These are phyloP conservation scores for Columba guinea DNA, from an alignment of 2,797 vertebrate genomes.

Conservation along the genomic window DNA sequence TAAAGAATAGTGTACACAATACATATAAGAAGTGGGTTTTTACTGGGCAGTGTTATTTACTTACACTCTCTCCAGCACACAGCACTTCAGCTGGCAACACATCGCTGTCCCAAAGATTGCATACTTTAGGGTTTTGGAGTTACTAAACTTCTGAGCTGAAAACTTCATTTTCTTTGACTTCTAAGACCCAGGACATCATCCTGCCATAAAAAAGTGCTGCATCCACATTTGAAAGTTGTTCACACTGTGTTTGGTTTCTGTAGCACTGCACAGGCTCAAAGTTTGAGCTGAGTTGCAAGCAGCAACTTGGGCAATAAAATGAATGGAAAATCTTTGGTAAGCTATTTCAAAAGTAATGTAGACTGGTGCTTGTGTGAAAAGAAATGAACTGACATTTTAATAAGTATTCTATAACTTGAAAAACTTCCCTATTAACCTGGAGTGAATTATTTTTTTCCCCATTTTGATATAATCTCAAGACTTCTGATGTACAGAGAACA, in stretches of 20 bases:
- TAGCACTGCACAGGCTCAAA: not conserved
- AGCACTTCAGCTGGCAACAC: not conserved
- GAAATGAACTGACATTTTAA: not conserved
- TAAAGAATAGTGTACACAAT: not conserved
- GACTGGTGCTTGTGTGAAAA: not conserved
- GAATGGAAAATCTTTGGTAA: not conserved
- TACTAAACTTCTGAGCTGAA: not conserved
- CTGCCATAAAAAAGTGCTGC: not conserved
- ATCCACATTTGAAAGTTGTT: not conserved
- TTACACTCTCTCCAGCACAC: not conserved
- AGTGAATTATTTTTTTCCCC: not conserved
- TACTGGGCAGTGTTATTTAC: not conserved
- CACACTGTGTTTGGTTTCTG: not conserved
- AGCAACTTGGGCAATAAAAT: not conserved
- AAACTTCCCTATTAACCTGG: not conserved
- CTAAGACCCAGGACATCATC: not conserved
- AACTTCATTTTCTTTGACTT: not conserved
- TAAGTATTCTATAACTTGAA: not conserved
- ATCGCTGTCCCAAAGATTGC: not conserved
- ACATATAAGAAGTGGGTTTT: not conserved
- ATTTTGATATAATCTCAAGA: conserved; percentile 4
- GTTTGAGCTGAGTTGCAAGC: not conserved
- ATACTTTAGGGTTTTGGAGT: not conserved
- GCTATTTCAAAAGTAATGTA: rapidly evolving
- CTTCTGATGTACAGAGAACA: not conserved